A percentile compares a stretch with the other conserved stretches of the same genome.
phyloP scores from a whole-genome alignment of 2,888 invertebrate genomes.

The Sericinus montela region DNA sequence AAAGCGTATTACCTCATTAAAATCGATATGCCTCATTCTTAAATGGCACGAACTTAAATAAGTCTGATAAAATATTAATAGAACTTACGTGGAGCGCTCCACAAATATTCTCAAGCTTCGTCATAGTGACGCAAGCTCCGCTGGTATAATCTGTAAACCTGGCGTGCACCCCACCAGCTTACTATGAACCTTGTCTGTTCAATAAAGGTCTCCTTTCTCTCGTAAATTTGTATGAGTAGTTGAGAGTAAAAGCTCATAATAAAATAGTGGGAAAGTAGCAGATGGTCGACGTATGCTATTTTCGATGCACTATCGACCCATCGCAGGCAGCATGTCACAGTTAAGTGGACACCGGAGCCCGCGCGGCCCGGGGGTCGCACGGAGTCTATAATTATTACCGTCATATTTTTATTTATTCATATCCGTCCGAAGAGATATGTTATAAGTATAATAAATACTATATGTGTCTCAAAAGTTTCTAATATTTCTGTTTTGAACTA shows the following conservation, averaged over 20 bases:
- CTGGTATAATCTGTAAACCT: background rate
- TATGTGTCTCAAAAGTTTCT: too few relatives aligned
- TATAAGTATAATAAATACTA: too few relatives aligned
- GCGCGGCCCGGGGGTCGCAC: background rate
- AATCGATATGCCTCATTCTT: too few relatives aligned
- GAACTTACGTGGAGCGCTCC: background rate
- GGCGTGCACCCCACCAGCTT: background rate
- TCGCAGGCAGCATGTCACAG: constrained; percentile 10
- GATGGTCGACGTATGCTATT: constrained; percentile 15
- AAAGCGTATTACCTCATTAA: too few relatives aligned
- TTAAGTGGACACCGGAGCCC: constrained; percentile 7
- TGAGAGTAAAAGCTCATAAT: background rate
- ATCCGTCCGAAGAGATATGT: background rate
- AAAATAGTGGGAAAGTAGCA: constrained; percentile 6
- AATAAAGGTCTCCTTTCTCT: background rate
- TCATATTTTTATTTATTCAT: constrained; percentile 13
- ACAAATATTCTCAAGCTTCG: background rate
- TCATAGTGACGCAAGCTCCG: constrained; percentile 1
- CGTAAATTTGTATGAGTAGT: background rate
- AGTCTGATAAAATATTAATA: background rate
- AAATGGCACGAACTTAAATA: too few relatives aligned
- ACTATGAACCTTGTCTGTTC: constrained; percentile 1
- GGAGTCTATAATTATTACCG: constrained; percentile 7
- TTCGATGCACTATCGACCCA: constrained; percentile 17
- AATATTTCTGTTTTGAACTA: too few relatives aligned